phyloP scores from a whole-genome alignment of 2,113 vertebrate species.

The Motacilla tschutschensis region DNA sequence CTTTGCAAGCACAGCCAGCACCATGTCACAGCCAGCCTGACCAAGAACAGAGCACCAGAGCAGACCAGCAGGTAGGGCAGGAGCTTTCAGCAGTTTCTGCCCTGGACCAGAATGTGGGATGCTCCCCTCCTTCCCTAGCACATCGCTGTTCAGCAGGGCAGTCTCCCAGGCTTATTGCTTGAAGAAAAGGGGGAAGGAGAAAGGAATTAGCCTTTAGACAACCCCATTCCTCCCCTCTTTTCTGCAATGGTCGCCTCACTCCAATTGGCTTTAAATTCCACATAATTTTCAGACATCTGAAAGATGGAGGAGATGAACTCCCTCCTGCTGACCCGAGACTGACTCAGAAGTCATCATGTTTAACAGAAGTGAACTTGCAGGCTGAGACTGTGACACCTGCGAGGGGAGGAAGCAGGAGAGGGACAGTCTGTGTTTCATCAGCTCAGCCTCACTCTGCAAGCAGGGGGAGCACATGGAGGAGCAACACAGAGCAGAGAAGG shows the following conservation, averaged over 20 bases:
- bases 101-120: neutral
- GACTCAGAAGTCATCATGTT: neutral
- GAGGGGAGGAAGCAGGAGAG: accelerated
- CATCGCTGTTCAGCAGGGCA: neutral
- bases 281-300: neutral
- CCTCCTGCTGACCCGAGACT: neutral
- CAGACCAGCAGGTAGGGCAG: neutral
- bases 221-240: neutral
- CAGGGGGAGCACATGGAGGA: neutral
- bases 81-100: neutral
- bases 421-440: neutral
- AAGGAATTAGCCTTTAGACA: neutral
- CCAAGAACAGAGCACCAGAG: neutral
- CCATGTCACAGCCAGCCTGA: neutral
- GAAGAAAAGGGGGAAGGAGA: neutral
- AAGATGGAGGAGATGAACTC: neutral
- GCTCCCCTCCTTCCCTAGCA: neutral
- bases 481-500: accelerated
- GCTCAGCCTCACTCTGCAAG: neutral
- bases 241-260: neutral
- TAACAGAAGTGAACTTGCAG: neutral
- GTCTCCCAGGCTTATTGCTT: neutral
- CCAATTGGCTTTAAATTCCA: neutral
- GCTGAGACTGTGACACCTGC: neutral
- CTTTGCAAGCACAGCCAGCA: neutral